Conservation (phyloP, 2,797 vertebrate genomes). For the Oryzias dopingdopingensis region DNA sequence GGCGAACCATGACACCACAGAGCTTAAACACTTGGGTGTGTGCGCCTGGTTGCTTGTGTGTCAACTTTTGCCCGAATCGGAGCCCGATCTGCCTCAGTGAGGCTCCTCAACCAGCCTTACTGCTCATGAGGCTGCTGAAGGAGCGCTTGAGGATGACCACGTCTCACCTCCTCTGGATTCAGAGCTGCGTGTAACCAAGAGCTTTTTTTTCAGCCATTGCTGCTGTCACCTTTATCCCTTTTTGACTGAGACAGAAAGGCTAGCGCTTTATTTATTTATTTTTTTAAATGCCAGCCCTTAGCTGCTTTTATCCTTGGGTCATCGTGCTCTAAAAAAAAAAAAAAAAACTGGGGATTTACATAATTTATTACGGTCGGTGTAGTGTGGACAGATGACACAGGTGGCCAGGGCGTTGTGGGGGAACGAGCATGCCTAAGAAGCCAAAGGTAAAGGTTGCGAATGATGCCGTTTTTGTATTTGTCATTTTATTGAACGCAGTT, state of each 20-base stretch:
- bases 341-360: slow-evolving; percentile 74
- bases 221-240: slow-evolving; percentile 31
- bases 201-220: background rate
- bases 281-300: slow-evolving; percentile 52
- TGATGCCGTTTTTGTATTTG: slow-evolving; percentile 11
- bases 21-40: slow-evolving; percentile 48
- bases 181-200: slow-evolving; percentile 28
- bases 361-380: slow-evolving; percentile 74
- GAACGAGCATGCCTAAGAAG: slow-evolving; percentile 75
- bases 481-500: slow-evolving; percentile 4
- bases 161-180: slow-evolving; percentile 22
- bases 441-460: slow-evolving; percentile 65
- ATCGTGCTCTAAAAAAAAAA: slow-evolving; percentile 68
- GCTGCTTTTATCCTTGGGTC: slow-evolving; percentile 67
- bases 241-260: slow-evolving; percentile 42
- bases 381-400: slow-evolving; percentile 60
- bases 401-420: slow-evolving; percentile 55
- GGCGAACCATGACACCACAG: slow-evolving; percentile 55
- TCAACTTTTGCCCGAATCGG: slow-evolving; percentile 13
- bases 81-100: slow-evolving; percentile 29
- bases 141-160: slow-evolving; percentile 47
- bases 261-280: background rate
- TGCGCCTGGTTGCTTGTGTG: slow-evolving; percentile 25
- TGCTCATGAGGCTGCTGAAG: slow-evolving; percentile 47
- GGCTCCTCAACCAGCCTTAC: slow-evolving; percentile 33